Percentiles rank a stretch among this genome's conserved stretches.
phyloP scores from a whole-genome alignment of 2,797 vertebrate genomes.

The Notolabrus celidotus region DNA sequence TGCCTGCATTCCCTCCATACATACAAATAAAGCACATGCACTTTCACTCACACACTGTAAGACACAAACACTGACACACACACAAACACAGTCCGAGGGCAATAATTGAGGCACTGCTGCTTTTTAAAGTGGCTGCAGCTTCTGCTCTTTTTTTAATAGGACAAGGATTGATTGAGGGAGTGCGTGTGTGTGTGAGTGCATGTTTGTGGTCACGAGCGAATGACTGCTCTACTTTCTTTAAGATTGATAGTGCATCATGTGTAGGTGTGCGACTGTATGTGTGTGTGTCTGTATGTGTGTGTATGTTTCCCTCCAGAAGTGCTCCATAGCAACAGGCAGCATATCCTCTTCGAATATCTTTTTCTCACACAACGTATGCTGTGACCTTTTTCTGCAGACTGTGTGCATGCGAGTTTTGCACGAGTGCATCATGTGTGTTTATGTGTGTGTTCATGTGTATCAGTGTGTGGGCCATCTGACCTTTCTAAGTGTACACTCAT shows the following conservation, averaged over 20 bases:
- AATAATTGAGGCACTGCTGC: constrained; percentile 30
- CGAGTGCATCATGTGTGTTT: constrained; percentile 30
- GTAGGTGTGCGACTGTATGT: constrained; percentile 56
- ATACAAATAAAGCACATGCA: constrained; percentile 38
- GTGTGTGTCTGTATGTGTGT: not conserved
- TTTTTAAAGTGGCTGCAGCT: constrained; percentile 42
- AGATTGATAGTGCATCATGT: constrained; percentile 54
- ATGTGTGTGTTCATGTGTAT: constrained; percentile 37
- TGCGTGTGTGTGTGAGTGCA: not conserved
- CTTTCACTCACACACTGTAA: not conserved
- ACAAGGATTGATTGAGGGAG: constrained; percentile 35
- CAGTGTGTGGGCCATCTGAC: constrained; percentile 56
- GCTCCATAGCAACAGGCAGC: constrained; percentile 81
- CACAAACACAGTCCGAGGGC: not conserved
- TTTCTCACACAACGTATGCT: constrained; percentile 49
- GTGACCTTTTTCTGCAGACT: constrained; percentile 75
- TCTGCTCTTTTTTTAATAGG: constrained; percentile 32
- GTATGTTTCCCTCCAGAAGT: constrained; percentile 36
- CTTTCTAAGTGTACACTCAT: constrained; percentile 65
- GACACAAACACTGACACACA: constrained; percentile 15
- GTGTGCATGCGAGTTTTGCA: constrained; percentile 52
- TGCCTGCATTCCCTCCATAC: constrained; percentile 29
- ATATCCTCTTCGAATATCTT: constrained; percentile 70
- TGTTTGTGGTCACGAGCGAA: constrained; percentile 21
- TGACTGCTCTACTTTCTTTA: constrained; percentile 51